These are phyloP conservation scores for Venustoraphidia nigricollis DNA, from an alignment of 2,888 invertebrate genomes.

Conservation along the genomic window DNA sequence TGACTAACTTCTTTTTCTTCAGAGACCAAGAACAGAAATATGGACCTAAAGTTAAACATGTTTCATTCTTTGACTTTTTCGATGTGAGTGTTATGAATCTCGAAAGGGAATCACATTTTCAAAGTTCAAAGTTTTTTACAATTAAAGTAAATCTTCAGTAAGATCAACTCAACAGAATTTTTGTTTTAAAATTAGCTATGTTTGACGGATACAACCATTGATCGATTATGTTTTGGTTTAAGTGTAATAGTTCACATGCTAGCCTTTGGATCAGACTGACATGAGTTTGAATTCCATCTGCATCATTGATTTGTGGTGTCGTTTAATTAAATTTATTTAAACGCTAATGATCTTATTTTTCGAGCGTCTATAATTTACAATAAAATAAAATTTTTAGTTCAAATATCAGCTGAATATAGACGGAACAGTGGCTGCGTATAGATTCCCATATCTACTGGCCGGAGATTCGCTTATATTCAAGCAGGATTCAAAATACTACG, in stretches of 20 bases:
- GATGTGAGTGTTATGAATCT: slow-evolving; percentile 45
- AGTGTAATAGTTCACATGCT: no score
- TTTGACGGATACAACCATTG: no score
- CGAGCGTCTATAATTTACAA: no score
- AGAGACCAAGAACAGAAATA: slow-evolving; percentile 67
- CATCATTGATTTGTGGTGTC: no score
- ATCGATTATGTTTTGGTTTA: no score
- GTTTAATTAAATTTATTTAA: no score
- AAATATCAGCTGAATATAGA: slow-evolving; percentile 91
- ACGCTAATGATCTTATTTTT: no score
- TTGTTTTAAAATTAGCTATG: no score
- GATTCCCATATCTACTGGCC: slow-evolving; percentile 79
- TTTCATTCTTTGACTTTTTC: slow-evolving; percentile 89
- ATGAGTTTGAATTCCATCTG: no score
- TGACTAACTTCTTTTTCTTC: slow-evolving; percentile 95
- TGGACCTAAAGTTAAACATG: slow-evolving; percentile 69
- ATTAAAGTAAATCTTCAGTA: not conserved
- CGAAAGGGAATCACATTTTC: not conserved
- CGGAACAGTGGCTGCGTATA: slow-evolving; percentile 92
- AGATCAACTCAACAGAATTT: no score
- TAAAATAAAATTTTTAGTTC: slow-evolving; percentile 44
- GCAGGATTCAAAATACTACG: slow-evolving; percentile 86
- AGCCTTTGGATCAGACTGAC: no score
- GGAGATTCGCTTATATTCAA: slow-evolving; percentile 83
- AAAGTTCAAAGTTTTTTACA: not conserved